Evolutionary conservation across 2,797 vertebrate species (phyloP), one percentile per base, ranked within the genome.

Genomic region (Ispidina picta): DNA sequence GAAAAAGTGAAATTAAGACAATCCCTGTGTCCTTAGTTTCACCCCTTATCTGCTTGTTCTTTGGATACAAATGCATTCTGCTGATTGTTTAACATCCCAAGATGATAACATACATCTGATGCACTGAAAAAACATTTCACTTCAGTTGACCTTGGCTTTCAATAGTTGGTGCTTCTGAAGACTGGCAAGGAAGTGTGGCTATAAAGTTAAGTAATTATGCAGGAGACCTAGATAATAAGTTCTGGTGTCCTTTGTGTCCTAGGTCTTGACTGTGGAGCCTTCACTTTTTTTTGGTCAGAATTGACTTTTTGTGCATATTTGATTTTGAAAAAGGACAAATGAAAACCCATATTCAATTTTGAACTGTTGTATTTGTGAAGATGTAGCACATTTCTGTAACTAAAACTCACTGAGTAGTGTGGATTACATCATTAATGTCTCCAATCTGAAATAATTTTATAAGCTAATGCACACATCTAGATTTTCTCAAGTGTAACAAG

Each of bases 101-200:
- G 54, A 14, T 66, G 65, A 82, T 55, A 66, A 37, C 5, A 17
- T 21, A 70, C 37, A 80, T 77, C 79, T 77, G 37, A 71, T 80
- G 69, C 33, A 35, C 52, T 74, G 65, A 49, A 29, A 66, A 81
- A 58, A 5, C 83, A 63, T 74, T 74, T 92, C 69, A 25, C n/a
- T 88, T 46, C 22, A 71, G 41, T 80, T 93, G 85, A 74, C 62
- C 69, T 80, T 74, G 77, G 46, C 82, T 94, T 89, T 64, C 19
- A 1, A 2, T 39, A 52, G 79, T 13, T 80, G 84, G 71, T 92
- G 33, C 62, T 87, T 44, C 56, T 74, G 48, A 25, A 77, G 55
- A 75, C 6, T 60, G 69, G 39, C 49, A 83, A 59, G 80, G 12
- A 12, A 82, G 23, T 48, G 29, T 73, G 73, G 37, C 87, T 81